Base-by-base conservation (phyloP, 1,140 invertebrate genomes). In the Brachionus paranguensis region DNA sequence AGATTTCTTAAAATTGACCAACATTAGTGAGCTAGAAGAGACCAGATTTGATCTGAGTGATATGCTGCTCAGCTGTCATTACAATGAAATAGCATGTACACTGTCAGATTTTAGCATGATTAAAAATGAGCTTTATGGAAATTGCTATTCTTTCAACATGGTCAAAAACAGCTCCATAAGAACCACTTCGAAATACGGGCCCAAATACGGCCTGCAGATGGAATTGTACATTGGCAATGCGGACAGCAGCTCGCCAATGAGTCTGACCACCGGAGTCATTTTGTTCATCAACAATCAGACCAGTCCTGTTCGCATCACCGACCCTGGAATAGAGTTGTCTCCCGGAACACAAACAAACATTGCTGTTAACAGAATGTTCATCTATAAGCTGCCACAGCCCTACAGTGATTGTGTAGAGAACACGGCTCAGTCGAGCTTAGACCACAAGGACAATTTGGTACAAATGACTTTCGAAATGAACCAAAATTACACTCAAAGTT, bases 321-420 rank as follows among this genome's bases (percentile, higher is more conserved):
- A 68, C 41, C 53, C 53, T 1, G 78, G 78, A 27, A 64, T 81
- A 20, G 78, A 81, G 20, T 11, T 81, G 17, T 64, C 78, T 45
- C 78, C 78, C 8, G 78, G 78, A 20, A 81, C 78, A 14, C 33
- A 81, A 64, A 64, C 78, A 81, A 81, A 81, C 20, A 60, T 81
- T n/a, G 78, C 78, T 5, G n/a, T 81, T 11, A 60, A 68, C n/a
- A 14, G 78, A 45, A 81, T 68, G 53, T 60, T 81, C n/a, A 64
- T 43, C 45, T 64, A 81, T 2, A 81, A 81, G 60, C 33, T 64
- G 1, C 53, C 78, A 20, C 4, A 81, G 10, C 78, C 78, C 41
- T 81, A 64, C 43, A 64, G 50, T 29, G 12, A 81, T 60, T 81
- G 78, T 45, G 64, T 81, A 6, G 50, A 64, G 53, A 60, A 60